These are phyloP conservation scores for Sarcophaga variegata DNA, from an alignment of 2,888 invertebrate species.

Conservation along the genomic window DNA sequence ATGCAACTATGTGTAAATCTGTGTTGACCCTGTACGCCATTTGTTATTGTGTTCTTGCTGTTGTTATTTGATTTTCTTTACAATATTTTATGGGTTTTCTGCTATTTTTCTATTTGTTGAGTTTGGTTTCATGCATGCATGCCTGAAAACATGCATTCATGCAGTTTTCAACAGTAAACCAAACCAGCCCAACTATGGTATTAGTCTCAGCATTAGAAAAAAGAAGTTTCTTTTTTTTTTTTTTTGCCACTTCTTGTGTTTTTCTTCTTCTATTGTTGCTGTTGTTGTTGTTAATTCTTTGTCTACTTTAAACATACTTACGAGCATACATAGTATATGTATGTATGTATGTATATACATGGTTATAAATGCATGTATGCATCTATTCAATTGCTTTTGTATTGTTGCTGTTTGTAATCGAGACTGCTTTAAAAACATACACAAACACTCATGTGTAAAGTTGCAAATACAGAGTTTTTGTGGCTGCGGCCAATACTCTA, in stretches of 20 bases:
- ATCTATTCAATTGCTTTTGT: neutral
- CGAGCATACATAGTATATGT: too few species aligned
- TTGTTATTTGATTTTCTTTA: conserved; percentile 53
- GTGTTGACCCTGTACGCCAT: conserved; percentile 77
- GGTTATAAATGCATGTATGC: neutral
- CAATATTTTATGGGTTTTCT: conserved; percentile 61
- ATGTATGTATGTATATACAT: conserved; percentile 7
- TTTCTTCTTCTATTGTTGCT: neutral
- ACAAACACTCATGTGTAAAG: neutral
- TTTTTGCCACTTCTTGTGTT: conserved; percentile 19
- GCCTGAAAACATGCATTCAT: conserved; percentile 38
- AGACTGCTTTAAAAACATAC: conserved; percentile 15
- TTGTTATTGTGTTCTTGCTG: conserved; percentile 73
- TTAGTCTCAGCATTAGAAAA: conserved; percentile 62
- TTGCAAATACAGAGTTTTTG: conserved; percentile 40
- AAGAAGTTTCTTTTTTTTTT: conserved; percentile 36
- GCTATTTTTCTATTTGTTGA: conserved; percentile 43
- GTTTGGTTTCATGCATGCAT: conserved; percentile 57
- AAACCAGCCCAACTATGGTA: conserved; percentile 21
- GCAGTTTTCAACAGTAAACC: conserved; percentile 50
- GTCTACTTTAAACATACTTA: neutral
- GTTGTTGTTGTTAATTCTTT: neutral
- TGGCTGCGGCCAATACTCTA: conserved; percentile 55
- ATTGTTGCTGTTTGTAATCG: conserved; percentile 24
- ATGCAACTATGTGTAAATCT: conserved; percentile 9